A percentile compares a stretch with the other conserved stretches of the same genome.
Evolutionary conservation across 2,888 invertebrate genomes (phyloP).

Genomic region (Drosophila robusta): DNA sequence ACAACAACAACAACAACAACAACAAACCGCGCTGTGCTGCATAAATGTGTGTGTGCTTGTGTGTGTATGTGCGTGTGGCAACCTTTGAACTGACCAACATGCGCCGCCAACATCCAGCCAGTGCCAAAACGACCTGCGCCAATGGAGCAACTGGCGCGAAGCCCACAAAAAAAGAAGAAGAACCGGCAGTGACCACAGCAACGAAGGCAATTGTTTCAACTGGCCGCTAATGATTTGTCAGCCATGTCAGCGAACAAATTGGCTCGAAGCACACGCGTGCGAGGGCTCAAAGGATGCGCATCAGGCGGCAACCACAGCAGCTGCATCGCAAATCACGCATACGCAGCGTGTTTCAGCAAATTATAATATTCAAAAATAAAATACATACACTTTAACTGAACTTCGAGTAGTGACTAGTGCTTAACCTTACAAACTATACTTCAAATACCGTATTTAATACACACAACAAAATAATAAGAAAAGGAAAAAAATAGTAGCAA

Average conservation of each 20-base stretch:
- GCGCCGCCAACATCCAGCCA: slow-evolving; percentile 62
- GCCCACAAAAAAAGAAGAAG: slow-evolving; percentile 40
- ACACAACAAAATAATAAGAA: slow-evolving; percentile 3
- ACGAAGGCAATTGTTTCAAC: slow-evolving; percentile 56
- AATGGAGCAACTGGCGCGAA: slow-evolving; percentile 59
- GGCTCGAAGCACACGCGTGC: slow-evolving; percentile 62
- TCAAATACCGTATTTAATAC: slow-evolving; percentile 11
- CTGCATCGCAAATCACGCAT: slow-evolving; percentile 43
- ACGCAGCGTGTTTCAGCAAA: slow-evolving; percentile 39
- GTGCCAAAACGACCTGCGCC: slow-evolving; percentile 58
- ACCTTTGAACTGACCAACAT: slow-evolving; percentile 66
- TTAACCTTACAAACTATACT: slow-evolving; percentile 20
- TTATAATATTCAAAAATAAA: neutral
- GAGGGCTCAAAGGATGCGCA: slow-evolving; percentile 71
- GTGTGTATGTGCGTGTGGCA: slow-evolving; percentile 30
- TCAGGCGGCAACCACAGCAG: slow-evolving; percentile 31
- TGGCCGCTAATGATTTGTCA: slow-evolving; percentile 71
- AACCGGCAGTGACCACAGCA: slow-evolving; percentile 22
- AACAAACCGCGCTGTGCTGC: slow-evolving; percentile 54
- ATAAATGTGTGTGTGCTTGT: slow-evolving; percentile 33
- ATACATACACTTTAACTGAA: slow-evolving; percentile 17
- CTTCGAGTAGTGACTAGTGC: slow-evolving; percentile 48
- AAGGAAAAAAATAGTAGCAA: slow-evolving; percentile 21
- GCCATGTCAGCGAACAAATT: slow-evolving; percentile 47
- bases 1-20: slow-evolving; percentile 59